phyloP scores from a whole-genome alignment of 1,140 invertebrate species.

The Lasioglossum albipes region DNA sequence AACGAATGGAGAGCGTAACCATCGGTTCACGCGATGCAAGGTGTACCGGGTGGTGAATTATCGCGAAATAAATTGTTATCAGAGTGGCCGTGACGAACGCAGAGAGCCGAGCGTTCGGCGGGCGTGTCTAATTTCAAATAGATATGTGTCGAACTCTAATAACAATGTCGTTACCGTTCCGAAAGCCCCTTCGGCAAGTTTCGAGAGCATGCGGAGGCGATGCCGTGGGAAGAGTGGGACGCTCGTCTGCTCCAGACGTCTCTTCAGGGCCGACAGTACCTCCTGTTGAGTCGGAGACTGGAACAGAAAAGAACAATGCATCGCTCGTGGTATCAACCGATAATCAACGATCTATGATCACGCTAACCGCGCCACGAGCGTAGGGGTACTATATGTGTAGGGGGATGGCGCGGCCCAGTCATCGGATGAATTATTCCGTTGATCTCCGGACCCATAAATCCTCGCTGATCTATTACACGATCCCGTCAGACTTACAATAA shows the following conservation, averaged over 20 bases:
- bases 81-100: conserved; percentile 25
- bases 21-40: background rate
- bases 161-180: conserved; percentile 86
- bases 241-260: conserved; percentile 85
- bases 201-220: conserved; percentile 91
- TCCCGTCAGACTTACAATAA: conserved; percentile 28
- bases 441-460: conserved; percentile 34
- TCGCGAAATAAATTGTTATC: background rate
- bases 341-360: conserved; percentile 75
- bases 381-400: background rate
- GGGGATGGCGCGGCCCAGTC: conserved; percentile 16
- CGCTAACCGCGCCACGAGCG: conserved; percentile 64
- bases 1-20: background rate
- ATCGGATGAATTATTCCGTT: conserved; percentile 37
- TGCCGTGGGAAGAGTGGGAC: conserved; percentile 92
- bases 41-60: background rate
- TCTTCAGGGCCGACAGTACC: conserved; percentile 85
- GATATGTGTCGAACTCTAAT: conserved; percentile 32
- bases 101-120: background rate
- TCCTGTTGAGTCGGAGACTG: conserved; percentile 88
- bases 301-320: conserved; percentile 73
- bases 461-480: background rate
- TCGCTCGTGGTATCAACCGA: conserved; percentile 62
- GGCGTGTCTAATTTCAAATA: conserved; percentile 47
- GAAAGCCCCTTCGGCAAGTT: conserved; percentile 93